Evolutionary conservation across 2,797 vertebrate genomes (phyloP).

Genomic region (Xerus rutilus): DNA sequence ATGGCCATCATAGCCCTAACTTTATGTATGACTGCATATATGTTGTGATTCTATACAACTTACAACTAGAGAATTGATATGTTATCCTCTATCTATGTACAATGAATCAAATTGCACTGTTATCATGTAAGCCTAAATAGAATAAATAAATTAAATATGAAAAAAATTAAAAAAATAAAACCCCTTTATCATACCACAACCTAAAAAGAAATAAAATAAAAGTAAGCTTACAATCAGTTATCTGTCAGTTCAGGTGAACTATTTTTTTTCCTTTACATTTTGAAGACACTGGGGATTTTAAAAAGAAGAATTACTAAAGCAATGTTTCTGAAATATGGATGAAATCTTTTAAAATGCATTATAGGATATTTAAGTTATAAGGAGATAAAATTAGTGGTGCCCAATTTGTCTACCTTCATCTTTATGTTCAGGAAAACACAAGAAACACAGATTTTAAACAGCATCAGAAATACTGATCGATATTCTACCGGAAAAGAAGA

Average conservation of each 20-base stretch:
- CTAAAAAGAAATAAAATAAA: background rate
- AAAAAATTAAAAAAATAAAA: too few species aligned
- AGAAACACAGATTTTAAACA: background rate
- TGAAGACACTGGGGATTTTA: constrained; percentile 7
- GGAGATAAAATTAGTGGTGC: background rate
- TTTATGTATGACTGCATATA: too few species aligned
- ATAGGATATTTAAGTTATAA: background rate
- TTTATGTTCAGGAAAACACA: background rate
- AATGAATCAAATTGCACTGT: too few species aligned
- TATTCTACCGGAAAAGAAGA: background rate
- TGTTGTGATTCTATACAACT: too few species aligned
- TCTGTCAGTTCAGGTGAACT: background rate
- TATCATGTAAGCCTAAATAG: too few species aligned
- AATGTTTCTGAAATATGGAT: background rate
- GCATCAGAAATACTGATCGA: background rate
- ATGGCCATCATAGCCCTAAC: too few species aligned
- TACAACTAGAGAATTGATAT: too few species aligned
- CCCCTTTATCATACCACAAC: too few species aligned
- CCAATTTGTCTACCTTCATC: background rate
- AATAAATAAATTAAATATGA: too few species aligned
- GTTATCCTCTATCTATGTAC: too few species aligned
- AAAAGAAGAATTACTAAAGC: constrained; percentile 28
- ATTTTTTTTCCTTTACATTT: constrained; percentile 33
- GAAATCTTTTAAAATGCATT: background rate
- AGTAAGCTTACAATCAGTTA: background rate